Percentiles rank a stretch among this genome's conserved stretches.
phyloP scores from a whole-genome alignment of 2,888 invertebrate genomes.

The Cactoblastis cactorum region DNA sequence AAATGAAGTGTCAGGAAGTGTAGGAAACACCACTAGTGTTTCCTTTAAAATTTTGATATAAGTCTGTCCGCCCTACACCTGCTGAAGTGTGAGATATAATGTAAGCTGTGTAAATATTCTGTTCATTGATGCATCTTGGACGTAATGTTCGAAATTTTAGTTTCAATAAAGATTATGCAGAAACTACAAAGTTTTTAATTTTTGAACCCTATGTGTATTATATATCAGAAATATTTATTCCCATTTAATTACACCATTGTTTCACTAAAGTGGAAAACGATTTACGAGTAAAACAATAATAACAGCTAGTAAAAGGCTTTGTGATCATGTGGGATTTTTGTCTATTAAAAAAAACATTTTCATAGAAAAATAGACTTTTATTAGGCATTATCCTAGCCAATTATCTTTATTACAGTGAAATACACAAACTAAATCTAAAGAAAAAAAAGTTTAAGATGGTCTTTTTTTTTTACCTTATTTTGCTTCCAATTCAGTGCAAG shows the following conservation, averaged over 20 bases:
- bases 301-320: too few species aligned
- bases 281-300: too few species aligned
- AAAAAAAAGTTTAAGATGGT: background rate
- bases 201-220: conserved; percentile 12
- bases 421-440: background rate
- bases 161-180: conserved; percentile 56
- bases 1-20: background rate
- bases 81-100: background rate
- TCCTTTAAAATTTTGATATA: too few species aligned
- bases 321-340: too few species aligned
- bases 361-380: background rate
- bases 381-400: background rate
- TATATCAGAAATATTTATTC: too few species aligned
- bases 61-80: conserved; percentile 13
- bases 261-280: too few species aligned
- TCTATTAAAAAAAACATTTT: background rate
- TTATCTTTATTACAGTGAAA: background rate
- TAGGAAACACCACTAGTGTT: background rate
- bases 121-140: conserved; percentile 38
- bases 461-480: too few species aligned
- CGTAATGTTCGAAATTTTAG: conserved; percentile 46
- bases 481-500: too few species aligned
- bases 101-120: conserved; percentile 40
- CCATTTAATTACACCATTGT: too few species aligned
- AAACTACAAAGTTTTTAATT: conserved; percentile 24